Conservation (phyloP, 2,888 invertebrate species). For the Drosophila kambysellisi region DNA sequence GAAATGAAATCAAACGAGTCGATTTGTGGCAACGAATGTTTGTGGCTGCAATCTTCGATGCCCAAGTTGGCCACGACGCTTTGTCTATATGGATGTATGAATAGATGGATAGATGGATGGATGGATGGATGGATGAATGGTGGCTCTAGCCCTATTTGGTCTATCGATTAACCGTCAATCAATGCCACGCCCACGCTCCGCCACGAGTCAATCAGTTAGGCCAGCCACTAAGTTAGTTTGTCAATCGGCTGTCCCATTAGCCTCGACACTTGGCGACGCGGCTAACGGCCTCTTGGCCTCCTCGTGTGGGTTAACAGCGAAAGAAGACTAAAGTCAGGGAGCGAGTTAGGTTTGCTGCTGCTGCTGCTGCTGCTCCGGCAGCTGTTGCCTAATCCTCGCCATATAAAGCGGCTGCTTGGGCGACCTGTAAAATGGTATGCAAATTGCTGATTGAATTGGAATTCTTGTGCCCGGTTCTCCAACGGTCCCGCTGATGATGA, state of each 20-base stretch:
- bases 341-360: constrained; percentile 11
- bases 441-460: constrained; percentile 73
- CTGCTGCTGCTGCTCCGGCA: neutral
- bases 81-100: constrained; percentile 9
- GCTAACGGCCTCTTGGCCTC: constrained; percentile 39
- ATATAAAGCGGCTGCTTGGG: constrained; percentile 63
- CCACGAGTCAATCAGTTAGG: constrained; percentile 35
- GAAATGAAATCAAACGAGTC: constrained; percentile 46
- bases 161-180: constrained; percentile 67
- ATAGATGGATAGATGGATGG: neutral
- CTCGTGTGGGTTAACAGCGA: constrained; percentile 6
- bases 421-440: constrained; percentile 68
- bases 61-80: constrained; percentile 14
- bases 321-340: neutral
- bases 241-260: constrained; percentile 76
- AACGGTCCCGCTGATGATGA: constrained; percentile 17
- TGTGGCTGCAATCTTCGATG: constrained; percentile 44
- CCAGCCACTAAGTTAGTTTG: constrained; percentile 63
- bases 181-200: constrained; percentile 43
- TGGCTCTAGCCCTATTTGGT: constrained; percentile 55
- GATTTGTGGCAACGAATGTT: constrained; percentile 49
- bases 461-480: constrained; percentile 43
- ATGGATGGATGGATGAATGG: constrained; percentile 28
- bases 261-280: constrained; percentile 64
- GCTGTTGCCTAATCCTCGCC: constrained; percentile 62